phyloP scores from a whole-genome alignment of 2,888 invertebrate species.

The Patella pellucida region DNA sequence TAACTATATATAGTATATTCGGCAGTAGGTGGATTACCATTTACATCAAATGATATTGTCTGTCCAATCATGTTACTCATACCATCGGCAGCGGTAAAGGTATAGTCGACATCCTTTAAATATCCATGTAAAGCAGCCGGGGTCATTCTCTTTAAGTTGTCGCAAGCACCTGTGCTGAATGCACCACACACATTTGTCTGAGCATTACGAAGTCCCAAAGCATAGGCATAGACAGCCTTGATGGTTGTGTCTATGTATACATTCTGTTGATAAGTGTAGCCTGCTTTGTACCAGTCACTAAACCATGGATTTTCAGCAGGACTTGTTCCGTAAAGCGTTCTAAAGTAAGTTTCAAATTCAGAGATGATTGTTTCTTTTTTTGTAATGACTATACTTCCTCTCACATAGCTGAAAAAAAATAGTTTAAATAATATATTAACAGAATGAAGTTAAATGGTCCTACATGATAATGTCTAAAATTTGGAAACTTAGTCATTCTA shows the following conservation, averaged over 20 bases:
- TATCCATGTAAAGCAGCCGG: slow-evolving; percentile 42
- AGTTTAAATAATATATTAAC: background rate
- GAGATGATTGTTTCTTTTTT: slow-evolving; percentile 42
- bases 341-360: slow-evolving; percentile 58
- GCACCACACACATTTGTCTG: slow-evolving; percentile 43
- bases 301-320: slow-evolving; percentile 60
- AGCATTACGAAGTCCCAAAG: slow-evolving; percentile 51
- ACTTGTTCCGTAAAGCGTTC: slow-evolving; percentile 29
- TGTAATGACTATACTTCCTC: slow-evolving; percentile 49
- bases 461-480: too few relatives aligned
- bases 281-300: slow-evolving; percentile 58
- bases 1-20: slow-evolving; percentile 54
- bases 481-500: too few relatives aligned
- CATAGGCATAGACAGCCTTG: slow-evolving; percentile 59
- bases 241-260: slow-evolving; percentile 53
- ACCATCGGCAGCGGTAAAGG: slow-evolving; percentile 39
- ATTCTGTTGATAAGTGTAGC: slow-evolving; percentile 34
- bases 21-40: slow-evolving; percentile 49
- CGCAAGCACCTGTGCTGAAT: slow-evolving; percentile 40
- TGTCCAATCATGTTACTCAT: slow-evolving; percentile 40
- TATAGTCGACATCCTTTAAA: slow-evolving; percentile 45
- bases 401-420: slow-evolving; percentile 15
- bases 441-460: too few relatives aligned
- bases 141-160: slow-evolving; percentile 39
- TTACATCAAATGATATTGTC: slow-evolving; percentile 52